Percentiles rank a stretch among this genome's conserved stretches.
Conservation (phyloP, 2,888 invertebrate genomes). For the Epistrophe eligans region DNA sequence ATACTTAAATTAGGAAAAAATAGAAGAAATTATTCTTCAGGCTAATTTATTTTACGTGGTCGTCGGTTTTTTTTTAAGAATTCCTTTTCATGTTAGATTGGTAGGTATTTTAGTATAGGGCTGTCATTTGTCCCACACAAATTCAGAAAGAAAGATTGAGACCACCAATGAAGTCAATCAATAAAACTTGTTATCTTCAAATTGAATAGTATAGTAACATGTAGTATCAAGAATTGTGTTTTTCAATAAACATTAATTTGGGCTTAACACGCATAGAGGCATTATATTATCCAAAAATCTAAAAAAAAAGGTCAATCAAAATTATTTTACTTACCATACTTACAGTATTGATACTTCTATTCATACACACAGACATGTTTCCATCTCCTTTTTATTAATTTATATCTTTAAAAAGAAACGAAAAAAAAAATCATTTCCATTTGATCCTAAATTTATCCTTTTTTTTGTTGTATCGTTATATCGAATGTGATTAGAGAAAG, state of each 20-base stretch:
- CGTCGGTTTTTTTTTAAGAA: too few relatives aligned
- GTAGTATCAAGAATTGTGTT: neutral
- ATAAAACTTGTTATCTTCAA: neutral
- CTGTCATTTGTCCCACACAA: too few relatives aligned
- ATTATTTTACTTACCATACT: neutral
- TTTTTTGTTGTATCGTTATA: neutral
- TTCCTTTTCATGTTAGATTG: too few relatives aligned
- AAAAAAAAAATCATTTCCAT: neutral
- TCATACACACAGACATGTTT: too few relatives aligned
- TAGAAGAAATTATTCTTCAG: too few relatives aligned
- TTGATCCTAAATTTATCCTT: neutral
- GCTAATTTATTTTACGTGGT: too few relatives aligned
- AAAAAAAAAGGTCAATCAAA: neutral
- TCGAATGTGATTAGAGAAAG: constrained; percentile 7
- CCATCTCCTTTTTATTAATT: neutral
- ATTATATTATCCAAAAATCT: neutral
- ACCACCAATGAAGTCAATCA: constrained; percentile 1
- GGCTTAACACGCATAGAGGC: neutral
- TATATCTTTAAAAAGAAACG: neutral
- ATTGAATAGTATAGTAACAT: neutral
- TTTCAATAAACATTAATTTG: neutral
- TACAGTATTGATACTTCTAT: constrained; percentile 9
- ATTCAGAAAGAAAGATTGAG: neutral
- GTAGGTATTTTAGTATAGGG: too few relatives aligned
- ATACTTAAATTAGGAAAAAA: too few relatives aligned